Evolutionary conservation across 92 coral and sea anemone species (phyloP).

Genomic region (Zoanthus solanderi): DNA sequence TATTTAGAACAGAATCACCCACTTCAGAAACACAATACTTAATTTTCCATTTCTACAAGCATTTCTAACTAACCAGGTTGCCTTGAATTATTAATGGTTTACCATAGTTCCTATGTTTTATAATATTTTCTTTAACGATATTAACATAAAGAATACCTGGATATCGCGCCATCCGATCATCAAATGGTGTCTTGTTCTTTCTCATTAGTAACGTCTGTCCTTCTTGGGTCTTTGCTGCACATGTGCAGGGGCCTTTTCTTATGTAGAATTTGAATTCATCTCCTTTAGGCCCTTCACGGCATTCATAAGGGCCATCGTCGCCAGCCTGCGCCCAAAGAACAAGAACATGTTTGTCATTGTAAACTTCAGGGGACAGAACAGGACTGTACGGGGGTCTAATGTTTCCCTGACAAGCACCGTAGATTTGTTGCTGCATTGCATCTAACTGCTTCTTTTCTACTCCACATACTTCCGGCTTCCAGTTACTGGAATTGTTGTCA

Average conservation of each 20-base stretch:
- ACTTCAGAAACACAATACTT: too few relatives aligned
- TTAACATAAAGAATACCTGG: neutral
- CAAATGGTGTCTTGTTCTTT: constrained; percentile 54
- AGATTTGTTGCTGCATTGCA: neutral
- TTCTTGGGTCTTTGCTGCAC: constrained; percentile 25
- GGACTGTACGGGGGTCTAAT: constrained; percentile 21
- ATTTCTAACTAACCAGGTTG: neutral
- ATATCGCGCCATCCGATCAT: constrained; percentile 57
- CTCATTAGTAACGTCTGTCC: constrained; percentile 24
- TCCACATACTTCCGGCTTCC: constrained; percentile 11
- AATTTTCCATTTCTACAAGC: too few relatives aligned
- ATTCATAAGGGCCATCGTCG: constrained; percentile 19
- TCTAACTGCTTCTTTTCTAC: constrained; percentile 1
- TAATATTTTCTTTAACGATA: neutral
- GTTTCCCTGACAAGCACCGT: constrained; percentile 12
- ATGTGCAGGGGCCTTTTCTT: constrained; percentile 51
- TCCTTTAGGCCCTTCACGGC: neutral
- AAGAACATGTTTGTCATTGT: constrained; percentile 22
- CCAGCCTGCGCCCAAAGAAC: constrained; percentile 37
- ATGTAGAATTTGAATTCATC: constrained; percentile 22
- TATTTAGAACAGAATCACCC: too few relatives aligned
- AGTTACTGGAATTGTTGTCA: constrained; percentile 6
- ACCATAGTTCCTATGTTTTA: too few relatives aligned
- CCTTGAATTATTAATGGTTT: neutral
- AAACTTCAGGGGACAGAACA: constrained; percentile 6